A percentile compares a stretch with the other conserved stretches of the same genome.
These are phyloP conservation scores for Scortum barcoo DNA, from an alignment of 2,113 vertebrate genomes.

Conservation along the genomic window DNA sequence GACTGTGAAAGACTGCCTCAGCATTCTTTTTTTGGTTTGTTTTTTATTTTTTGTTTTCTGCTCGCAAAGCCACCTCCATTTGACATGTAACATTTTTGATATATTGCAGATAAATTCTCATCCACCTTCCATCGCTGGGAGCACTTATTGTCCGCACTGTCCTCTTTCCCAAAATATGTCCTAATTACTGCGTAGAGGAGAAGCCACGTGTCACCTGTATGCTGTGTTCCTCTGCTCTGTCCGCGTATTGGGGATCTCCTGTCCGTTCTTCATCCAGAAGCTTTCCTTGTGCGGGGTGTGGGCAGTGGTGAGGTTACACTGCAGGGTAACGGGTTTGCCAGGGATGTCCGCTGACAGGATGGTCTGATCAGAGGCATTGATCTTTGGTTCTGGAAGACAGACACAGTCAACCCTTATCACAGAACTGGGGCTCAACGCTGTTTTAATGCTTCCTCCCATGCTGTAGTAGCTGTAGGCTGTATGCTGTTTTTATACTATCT, in stretches of 20 bases:
- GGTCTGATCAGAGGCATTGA: constrained; percentile 91
- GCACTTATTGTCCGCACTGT: not conserved
- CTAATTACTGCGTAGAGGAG: not conserved
- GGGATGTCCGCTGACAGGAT: constrained; percentile 79
- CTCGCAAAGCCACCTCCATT: not conserved
- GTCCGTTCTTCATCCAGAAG: constrained; percentile 96
- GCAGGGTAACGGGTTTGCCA: constrained; percentile 82
- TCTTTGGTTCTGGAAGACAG: constrained; percentile 94
- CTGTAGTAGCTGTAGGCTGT: constrained; percentile 61
- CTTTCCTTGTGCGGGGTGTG: constrained; percentile 88
- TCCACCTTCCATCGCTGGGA: not conserved
- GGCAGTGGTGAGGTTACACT: constrained; percentile 94
- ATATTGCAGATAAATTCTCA: not conserved
- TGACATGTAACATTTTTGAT: constrained; percentile 13
- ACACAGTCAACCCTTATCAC: constrained; percentile 75
- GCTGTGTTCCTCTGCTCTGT: constrained; percentile 84
- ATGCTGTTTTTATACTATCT: constrained; percentile 69
- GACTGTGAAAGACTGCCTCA: constrained; percentile 1
- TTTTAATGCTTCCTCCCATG: constrained; percentile 44
- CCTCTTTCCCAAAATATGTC: not conserved
- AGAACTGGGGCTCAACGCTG: constrained; percentile 54
- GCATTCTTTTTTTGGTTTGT: no score
- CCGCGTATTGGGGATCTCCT: constrained; percentile 88
- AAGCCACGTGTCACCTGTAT: constrained; percentile 86
- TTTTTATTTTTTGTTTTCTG: no score